Base-by-base conservation (phyloP, 2,113 vertebrate species). In the Poeciliopsis prolifica region DNA sequence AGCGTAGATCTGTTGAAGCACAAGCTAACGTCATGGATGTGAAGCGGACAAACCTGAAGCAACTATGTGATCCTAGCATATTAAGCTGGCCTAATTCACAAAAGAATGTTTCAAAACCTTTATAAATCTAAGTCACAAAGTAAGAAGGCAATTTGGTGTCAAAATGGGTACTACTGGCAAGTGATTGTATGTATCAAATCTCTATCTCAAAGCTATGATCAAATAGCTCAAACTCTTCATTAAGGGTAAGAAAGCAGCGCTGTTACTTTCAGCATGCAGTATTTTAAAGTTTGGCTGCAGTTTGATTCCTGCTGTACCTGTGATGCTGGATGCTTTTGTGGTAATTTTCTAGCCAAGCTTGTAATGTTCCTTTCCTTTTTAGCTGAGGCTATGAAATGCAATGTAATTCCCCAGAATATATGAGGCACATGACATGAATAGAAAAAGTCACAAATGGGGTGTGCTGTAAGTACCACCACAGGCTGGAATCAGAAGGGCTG, bases 341-440 rank as follows among this genome's bases (percentile, higher is more conserved):
- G 69, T 44, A 70, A 22, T 60, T 13, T 63, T 65, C 6, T 37
- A 37, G 33, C 51, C 51, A 35, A 24, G 70, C 24, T 68, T 66
- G 44, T 35, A 37, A 64, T 83, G 31, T 74, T 51, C 24, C 15
- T 30, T 33, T 17, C 8, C 61, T 48, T 61, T 69, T 35, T 13
- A 37, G 64, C 24, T 31, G 28, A 72, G 58, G 61, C 61, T 60
- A 65, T 63, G 65, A 68, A 33, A 30, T 81, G 61, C 68, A 69
- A 8, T 70, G 65, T 68, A 79, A 81, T 73, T 80, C 80, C 48
- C 37, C 0, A 51, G 11, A 10, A 58, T 40, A 37, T 44, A 54
- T 79, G 65, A 68, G 64, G 68, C 69, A 77, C 77, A 63, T 81
- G 70, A 61, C 44, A 28, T 58, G 72, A 78, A 79, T 40, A 70